phyloP scores from a whole-genome alignment of 2,113 vertebrate species.

The Eulemur rufifrons region DNA sequence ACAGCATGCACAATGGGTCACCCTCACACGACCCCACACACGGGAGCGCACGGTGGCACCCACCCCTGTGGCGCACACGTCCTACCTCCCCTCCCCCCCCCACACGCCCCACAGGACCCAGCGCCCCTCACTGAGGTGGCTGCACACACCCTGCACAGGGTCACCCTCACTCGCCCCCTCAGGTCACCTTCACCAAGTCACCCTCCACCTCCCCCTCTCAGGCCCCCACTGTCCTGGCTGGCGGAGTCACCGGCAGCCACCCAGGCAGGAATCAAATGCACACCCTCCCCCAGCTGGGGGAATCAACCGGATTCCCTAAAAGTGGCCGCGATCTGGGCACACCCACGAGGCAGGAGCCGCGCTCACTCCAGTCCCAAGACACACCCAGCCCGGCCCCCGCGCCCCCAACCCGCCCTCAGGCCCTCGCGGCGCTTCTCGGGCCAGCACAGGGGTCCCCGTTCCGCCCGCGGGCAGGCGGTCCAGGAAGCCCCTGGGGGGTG shows the following conservation, averaged over 20 bases:
- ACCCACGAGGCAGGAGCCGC: constrained; percentile 44
- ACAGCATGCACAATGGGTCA: constrained; percentile 36
- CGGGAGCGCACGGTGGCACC: background rate
- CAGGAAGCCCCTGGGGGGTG: background rate
- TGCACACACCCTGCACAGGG: background rate
- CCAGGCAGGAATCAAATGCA: background rate
- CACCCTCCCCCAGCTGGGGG: background rate
- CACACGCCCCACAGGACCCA: background rate
- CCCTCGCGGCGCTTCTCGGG: background rate
- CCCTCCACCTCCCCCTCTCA: background rate
- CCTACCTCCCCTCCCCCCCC: background rate
- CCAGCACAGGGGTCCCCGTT: background rate
- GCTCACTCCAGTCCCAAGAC: constrained; percentile 17
- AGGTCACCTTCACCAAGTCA: constrained; percentile 71
- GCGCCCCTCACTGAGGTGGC: background rate
- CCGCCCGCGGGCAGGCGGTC: too few species aligned
- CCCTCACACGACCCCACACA: background rate
- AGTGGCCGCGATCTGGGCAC: constrained; percentile 28
- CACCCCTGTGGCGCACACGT: background rate
- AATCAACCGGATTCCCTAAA: background rate
- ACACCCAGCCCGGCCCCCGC: constrained; percentile 55
- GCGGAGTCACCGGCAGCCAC: background rate
- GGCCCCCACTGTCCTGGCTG: background rate
- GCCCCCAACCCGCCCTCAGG: background rate
- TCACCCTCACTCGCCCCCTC: constrained; percentile 34